Conservation (phyloP, 2,113 vertebrate species). For the Oncorhynchus mykiss region DNA sequence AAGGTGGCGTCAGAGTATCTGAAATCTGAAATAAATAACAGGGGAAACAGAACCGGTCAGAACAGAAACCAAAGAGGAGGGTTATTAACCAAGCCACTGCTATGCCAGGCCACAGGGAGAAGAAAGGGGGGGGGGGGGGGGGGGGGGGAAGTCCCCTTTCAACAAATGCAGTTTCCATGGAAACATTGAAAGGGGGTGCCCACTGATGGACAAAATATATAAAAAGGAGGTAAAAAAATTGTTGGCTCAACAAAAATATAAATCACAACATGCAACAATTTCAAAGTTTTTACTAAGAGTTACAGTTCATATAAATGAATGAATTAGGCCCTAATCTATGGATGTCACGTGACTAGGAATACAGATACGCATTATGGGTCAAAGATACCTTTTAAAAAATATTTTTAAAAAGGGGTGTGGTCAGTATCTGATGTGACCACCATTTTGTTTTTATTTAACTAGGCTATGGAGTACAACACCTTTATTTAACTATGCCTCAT, state of each 20-base stretch:
- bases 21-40: constrained; percentile 80
- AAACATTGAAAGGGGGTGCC: constrained; percentile 76
- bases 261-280: no score
- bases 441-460: no score
- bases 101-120: neutral
- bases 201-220: constrained; percentile 48
- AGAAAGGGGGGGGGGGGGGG: neutral
- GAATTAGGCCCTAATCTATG: no score
- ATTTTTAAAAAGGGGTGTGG: no score
- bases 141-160: constrained; percentile 62
- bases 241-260: constrained; percentile 11
- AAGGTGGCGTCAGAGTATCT: constrained; percentile 88
- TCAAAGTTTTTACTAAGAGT: no score
- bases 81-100: no score
- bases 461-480: no score
- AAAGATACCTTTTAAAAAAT: no score
- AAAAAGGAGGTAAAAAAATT: constrained; percentile 8
- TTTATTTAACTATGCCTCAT: no score
- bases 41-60: constrained; percentile 4
- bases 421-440: no score
- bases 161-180: constrained; percentile 87
- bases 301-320: no score
- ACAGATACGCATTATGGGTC: neutral
- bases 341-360: no score
- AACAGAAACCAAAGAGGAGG: neutral